phyloP scores from a whole-genome alignment of 2,113 vertebrate species.

The Aptenodytes forsteri region DNA sequence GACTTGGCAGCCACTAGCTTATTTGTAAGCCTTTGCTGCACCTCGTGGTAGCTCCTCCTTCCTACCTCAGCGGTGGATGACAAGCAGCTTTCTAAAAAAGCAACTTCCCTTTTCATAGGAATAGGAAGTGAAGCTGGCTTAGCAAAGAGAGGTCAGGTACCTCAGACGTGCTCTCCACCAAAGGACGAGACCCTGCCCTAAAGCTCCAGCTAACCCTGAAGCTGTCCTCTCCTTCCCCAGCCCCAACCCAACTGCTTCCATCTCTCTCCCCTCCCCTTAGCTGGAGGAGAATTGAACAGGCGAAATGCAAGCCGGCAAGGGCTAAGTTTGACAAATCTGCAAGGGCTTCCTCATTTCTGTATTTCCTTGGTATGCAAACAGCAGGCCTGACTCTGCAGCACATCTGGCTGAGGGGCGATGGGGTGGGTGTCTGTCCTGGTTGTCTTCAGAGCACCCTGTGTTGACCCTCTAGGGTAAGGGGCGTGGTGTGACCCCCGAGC shows the following conservation, averaged over 20 bases:
- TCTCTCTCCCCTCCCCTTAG: not conserved
- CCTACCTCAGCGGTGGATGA: not conserved
- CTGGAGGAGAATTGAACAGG: not conserved
- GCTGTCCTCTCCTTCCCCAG: not conserved
- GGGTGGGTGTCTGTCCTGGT: not conserved
- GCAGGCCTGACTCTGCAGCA: not conserved
- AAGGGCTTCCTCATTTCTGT: constrained; percentile 4
- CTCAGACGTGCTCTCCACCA: not conserved
- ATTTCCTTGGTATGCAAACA: not conserved
- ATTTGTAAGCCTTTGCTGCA: not conserved
- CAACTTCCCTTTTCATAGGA: constrained; percentile 47
- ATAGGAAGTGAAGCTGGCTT: constrained; percentile 13
- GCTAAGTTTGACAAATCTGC: not conserved
- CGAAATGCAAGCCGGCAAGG: not conserved
- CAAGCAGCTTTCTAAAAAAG: constrained; percentile 10
- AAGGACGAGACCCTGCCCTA: not conserved
- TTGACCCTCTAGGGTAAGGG: not conserved
- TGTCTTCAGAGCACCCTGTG: not conserved
- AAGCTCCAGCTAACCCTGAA: not conserved
- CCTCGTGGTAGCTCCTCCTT: not conserved
- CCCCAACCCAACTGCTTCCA: accelerated
- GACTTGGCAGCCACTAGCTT: not conserved
- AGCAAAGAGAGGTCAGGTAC: not conserved
- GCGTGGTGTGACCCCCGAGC: accelerated
- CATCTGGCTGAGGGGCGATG: not conserved